Evolutionary conservation across 2,113 vertebrate species (phyloP).

Genomic region (Pteropus alecto): DNA sequence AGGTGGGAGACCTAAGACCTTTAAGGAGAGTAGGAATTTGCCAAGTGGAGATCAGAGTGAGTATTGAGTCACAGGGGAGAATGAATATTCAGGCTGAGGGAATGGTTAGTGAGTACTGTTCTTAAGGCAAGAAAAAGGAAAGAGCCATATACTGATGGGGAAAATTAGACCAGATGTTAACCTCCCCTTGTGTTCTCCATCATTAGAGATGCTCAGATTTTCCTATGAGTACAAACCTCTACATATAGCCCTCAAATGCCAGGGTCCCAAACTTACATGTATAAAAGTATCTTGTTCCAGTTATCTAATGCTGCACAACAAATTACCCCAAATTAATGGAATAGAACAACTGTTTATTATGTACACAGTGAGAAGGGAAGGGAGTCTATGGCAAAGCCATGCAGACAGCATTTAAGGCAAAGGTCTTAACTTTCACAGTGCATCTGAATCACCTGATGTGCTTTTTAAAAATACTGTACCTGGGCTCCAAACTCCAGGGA

Average conservation of each 20-base stretch:
- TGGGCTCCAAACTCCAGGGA: not conserved
- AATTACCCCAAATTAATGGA: not conserved
- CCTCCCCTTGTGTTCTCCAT: not conserved
- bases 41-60: not conserved
- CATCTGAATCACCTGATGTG: not conserved
- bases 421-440: not conserved
- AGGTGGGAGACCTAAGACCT: not conserved
- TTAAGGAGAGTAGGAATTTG: not conserved
- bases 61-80: not conserved
- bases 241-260: not conserved
- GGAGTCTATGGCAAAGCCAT: not conserved
- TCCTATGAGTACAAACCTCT: not conserved
- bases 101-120: not conserved
- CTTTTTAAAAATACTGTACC: not conserved
- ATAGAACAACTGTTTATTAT: not conserved
- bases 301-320: not conserved
- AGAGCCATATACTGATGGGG: not conserved
- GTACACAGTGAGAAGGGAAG: not conserved
- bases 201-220: not conserved
- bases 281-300: not conserved
- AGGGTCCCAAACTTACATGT: not conserved
- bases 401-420: not conserved
- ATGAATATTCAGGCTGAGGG: not conserved
- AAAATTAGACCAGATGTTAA: not conserved
- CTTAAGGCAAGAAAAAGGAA: conserved; percentile 4